Evolutionary conservation across 2,888 invertebrate species (phyloP).

Genomic region (Elegia similella): DNA sequence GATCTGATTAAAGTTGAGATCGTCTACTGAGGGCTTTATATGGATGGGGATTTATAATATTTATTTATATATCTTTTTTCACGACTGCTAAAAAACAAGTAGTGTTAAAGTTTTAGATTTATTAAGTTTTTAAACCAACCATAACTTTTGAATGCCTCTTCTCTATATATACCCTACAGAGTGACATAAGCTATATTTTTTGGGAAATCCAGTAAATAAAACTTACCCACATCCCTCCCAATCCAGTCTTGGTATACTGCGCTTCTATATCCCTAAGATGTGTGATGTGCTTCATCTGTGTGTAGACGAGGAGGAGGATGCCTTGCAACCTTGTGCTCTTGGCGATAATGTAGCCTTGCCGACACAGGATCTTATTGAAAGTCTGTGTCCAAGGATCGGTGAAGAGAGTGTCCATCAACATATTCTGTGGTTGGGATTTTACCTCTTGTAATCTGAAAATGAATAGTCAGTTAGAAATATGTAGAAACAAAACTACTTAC

Average conservation of each 20-base stretch:
- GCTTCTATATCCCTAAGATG: constrained; percentile 92
- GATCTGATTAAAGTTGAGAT: no score
- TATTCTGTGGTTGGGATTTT: constrained; percentile 92
- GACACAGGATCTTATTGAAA: constrained; percentile 85
- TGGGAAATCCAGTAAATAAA: not conserved
- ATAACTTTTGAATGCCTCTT: no score
- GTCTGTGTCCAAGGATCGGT: constrained; percentile 92
- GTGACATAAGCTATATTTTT: no score
- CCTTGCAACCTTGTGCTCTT: constrained; percentile 93
- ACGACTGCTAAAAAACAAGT: no score
- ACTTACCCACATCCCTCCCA: constrained; percentile 95
- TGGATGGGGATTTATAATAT: no score
- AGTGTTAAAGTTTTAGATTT: no score
- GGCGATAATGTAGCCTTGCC: constrained; percentile 87
- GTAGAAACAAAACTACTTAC: no score
- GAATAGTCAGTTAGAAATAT: constrained; percentile 2
- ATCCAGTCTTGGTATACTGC: constrained; percentile 93
- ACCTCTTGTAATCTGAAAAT: constrained; percentile 90
- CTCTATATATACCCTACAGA: no score
- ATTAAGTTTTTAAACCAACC: no score
- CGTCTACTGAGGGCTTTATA: no score
- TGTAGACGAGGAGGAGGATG: constrained; percentile 89
- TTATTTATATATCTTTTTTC: no score
- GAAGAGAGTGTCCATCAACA: constrained; percentile 90
- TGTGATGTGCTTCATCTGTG: constrained; percentile 89